Percentiles rank a stretch among this genome's conserved stretches.
Conservation (phyloP, 2,113 vertebrate genomes). For the Notothenia coriiceps region DNA sequence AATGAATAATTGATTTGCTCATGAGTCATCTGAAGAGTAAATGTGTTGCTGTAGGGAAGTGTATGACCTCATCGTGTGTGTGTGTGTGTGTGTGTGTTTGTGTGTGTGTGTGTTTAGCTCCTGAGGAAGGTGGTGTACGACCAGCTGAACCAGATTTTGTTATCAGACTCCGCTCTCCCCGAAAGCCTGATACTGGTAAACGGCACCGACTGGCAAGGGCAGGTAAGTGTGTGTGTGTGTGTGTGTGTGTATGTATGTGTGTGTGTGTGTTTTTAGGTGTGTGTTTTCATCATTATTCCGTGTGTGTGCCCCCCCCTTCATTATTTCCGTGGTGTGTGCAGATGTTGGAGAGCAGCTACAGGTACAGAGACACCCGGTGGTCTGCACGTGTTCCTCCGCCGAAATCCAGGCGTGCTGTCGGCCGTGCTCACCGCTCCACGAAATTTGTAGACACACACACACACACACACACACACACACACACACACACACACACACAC, state of each 20-base stretch:
- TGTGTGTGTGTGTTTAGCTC: conserved; percentile 77
- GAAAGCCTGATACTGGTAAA: conserved; percentile 88
- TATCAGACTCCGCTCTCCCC: conserved; percentile 87
- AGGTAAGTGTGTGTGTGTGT: conserved; percentile 65
- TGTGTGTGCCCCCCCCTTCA: too few species aligned
- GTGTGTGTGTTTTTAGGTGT: background rate
- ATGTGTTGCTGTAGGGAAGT: conserved; percentile 28
- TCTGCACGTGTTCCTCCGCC: conserved; percentile 89
- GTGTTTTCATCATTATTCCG: background rate
- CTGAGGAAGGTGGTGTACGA: conserved; percentile 90
- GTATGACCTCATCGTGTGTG: conserved; percentile 23
- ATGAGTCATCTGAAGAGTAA: conserved; percentile 65
- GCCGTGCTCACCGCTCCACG: conserved; percentile 90
- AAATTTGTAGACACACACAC: too few species aligned
- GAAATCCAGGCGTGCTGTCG: conserved; percentile 91
- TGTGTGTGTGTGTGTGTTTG: conserved; percentile 28
- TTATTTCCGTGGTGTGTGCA: background rate
- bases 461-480: conserved; percentile 3
- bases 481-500: conserved; percentile 8
- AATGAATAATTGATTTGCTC: conserved; percentile 69
- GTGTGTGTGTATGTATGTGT: background rate
- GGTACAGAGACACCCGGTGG: conserved; percentile 80
- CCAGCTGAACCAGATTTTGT: conserved; percentile 91
- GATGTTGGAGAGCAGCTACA: background rate
- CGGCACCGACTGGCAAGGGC: conserved; percentile 71